A percentile compares a stretch with the other conserved stretches of the same genome.
phyloP scores from a whole-genome alignment of 2,113 vertebrate species.

The Rhineura floridana region DNA sequence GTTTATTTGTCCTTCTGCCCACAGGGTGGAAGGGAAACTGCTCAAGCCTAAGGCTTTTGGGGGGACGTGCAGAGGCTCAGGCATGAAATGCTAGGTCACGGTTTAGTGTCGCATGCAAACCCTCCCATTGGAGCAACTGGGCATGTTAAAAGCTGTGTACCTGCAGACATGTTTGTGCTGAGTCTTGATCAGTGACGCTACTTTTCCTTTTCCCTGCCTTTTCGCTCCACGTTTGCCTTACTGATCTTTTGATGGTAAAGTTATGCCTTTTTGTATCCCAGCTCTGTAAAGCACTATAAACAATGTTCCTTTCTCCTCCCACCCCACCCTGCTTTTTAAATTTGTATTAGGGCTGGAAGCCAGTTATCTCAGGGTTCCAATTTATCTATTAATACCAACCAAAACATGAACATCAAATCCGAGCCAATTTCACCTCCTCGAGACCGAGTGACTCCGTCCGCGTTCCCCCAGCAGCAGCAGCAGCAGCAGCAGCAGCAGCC shows the following conservation, averaged over 20 bases:
- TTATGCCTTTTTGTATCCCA: neutral
- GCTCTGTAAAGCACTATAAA: neutral
- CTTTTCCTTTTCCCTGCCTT: neutral
- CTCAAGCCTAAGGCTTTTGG: too few species aligned
- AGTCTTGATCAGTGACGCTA: neutral
- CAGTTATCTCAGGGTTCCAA: conserved; percentile 97
- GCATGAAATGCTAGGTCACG: too few species aligned
- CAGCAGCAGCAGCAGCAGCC: conserved; percentile 76
- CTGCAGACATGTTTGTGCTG: neutral
- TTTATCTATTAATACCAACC: conserved; percentile 94
- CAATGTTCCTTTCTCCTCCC: neutral
- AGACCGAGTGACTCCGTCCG: conserved; percentile 90
- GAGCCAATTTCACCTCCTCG: conserved; percentile 97
- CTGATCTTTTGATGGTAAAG: neutral
- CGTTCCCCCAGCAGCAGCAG: conserved; percentile 83
- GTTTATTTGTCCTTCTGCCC: too few species aligned
- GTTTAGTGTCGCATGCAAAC: too few species aligned
- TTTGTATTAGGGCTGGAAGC: conserved; percentile 84
- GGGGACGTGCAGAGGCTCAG: too few species aligned
- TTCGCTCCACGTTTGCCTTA: neutral
- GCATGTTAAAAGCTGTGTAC: too few species aligned
- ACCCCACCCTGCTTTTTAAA: neutral
- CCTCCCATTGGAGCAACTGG: too few species aligned
- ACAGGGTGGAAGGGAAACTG: too few species aligned
- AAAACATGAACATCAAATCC: conserved; percentile 96